Evolutionary conservation across 2,797 vertebrate species (phyloP).

Genomic region (Myotis vivesi): DNA sequence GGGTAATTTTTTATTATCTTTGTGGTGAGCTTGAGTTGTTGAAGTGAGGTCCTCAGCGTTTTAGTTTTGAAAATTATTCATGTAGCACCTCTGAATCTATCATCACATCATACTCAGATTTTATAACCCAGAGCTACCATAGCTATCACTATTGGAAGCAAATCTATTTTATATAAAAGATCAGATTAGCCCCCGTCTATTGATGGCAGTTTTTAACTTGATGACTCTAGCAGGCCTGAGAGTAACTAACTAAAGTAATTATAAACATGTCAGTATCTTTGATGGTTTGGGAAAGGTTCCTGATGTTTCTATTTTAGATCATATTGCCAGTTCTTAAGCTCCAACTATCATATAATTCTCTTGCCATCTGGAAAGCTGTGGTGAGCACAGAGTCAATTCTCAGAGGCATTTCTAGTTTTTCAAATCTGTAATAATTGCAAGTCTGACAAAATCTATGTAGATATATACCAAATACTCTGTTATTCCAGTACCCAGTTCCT

Average conservation of each 20-base stretch:
- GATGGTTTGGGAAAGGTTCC: slow-evolving; percentile 11
- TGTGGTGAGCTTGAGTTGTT: slow-evolving; percentile 41
- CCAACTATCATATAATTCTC: not conserved
- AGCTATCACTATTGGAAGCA: not conserved
- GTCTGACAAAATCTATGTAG: not conserved
- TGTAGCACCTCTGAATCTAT: slow-evolving; percentile 23
- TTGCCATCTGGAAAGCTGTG: not conserved
- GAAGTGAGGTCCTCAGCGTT: not conserved
- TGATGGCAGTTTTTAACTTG: slow-evolving; percentile 33
- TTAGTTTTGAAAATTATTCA: slow-evolving; percentile 49
- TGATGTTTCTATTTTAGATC: not conserved
- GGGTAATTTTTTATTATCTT: slow-evolving; percentile 85
- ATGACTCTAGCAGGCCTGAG: not conserved
- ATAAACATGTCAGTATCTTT: slow-evolving; percentile 13
- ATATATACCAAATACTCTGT: not conserved
- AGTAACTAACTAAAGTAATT: slow-evolving; percentile 30
- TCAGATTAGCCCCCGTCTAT: not conserved
- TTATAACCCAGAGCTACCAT: slow-evolving; percentile 32
- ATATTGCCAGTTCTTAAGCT: not conserved
- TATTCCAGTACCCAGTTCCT: not conserved
- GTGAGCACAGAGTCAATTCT: not conserved
- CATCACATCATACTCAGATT: not conserved
- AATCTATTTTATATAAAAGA: slow-evolving; percentile 25
- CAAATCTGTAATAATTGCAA: not conserved
- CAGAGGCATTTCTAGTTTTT: slow-evolving; percentile 44